A percentile compares a stretch with the other conserved stretches of the same genome.
phyloP scores from a whole-genome alignment of 2,797 vertebrate species.

The Anabacerthia variegaticeps region DNA sequence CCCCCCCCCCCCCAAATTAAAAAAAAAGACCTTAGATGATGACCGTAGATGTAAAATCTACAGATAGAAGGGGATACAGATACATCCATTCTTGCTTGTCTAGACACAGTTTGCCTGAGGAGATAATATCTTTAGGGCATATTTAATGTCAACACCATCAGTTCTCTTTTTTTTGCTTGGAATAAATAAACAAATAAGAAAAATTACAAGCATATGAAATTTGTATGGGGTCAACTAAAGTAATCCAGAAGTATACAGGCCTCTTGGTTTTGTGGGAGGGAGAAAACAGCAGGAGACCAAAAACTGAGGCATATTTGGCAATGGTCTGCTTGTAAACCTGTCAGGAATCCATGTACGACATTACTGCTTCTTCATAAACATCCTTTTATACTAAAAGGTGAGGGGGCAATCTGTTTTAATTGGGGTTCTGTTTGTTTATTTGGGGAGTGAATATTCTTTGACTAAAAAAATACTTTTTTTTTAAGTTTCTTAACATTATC shows the following conservation, averaged over 20 bases:
- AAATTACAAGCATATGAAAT: background rate
- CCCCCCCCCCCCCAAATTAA: accelerated
- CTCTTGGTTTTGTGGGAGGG: background rate
- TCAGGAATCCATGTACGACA: background rate
- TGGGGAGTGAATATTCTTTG: background rate
- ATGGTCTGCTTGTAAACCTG: background rate
- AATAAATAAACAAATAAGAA: background rate
- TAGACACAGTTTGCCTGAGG: background rate
- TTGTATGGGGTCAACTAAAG: background rate
- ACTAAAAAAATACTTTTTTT: background rate
- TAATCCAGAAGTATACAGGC: background rate
- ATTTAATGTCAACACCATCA: background rate
- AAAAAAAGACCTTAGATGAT: background rate
- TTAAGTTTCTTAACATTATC: constrained; percentile 3
- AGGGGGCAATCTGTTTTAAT: background rate
- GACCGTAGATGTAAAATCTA: background rate
- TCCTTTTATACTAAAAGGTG: background rate
- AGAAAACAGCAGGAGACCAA: background rate
- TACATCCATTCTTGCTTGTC: background rate
- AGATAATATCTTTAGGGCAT: background rate
- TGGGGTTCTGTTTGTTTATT: background rate
- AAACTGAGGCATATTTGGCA: background rate
- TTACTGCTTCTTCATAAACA: background rate
- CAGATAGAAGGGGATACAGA: background rate
- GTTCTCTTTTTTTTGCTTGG: background rate